These are phyloP conservation scores for Drosophila kikkawai DNA, from an alignment of 1,140 invertebrate species.

Conservation along the genomic window DNA sequence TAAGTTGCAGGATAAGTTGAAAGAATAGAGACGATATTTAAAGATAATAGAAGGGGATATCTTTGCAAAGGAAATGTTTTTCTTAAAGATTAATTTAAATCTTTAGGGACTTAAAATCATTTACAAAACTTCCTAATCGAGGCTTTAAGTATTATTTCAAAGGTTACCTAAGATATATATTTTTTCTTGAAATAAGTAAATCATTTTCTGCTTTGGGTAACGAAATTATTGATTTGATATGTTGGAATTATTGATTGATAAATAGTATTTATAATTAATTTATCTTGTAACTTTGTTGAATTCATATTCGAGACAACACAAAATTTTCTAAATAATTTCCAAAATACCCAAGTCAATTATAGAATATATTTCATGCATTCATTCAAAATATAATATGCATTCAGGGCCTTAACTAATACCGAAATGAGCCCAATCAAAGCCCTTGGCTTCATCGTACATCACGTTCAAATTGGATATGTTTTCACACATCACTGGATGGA, in stretches of 20 bases:
- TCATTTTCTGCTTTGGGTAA: too few relatives aligned
- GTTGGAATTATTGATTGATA: too few relatives aligned
- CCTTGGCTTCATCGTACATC: constrained; percentile 30
- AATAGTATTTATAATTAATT: too few relatives aligned
- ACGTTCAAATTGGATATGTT: constrained; percentile 43
- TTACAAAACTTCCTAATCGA: not conserved
- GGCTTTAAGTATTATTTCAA: too few relatives aligned
- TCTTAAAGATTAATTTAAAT: not conserved
- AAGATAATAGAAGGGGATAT: too few relatives aligned
- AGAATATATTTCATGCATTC: constrained; percentile 10
- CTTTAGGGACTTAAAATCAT: not conserved
- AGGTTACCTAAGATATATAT: too few relatives aligned
- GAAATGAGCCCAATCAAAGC: constrained; percentile 27
- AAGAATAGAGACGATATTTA: too few relatives aligned
- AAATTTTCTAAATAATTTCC: not conserved
- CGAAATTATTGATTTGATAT: too few relatives aligned
- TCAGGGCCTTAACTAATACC: constrained; percentile 15
- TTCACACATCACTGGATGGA: constrained; percentile 41
- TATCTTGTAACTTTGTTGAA: too few relatives aligned
- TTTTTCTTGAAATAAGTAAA: too few relatives aligned
- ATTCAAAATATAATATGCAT: constrained; percentile 16
- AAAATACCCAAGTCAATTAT: constrained; percentile 24
- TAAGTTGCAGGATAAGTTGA: not conserved
- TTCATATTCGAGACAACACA: not conserved
- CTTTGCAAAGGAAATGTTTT: not conserved